phyloP scores from a whole-genome alignment of 2,888 invertebrate genomes.

The Cremastobaeus sp. region DNA sequence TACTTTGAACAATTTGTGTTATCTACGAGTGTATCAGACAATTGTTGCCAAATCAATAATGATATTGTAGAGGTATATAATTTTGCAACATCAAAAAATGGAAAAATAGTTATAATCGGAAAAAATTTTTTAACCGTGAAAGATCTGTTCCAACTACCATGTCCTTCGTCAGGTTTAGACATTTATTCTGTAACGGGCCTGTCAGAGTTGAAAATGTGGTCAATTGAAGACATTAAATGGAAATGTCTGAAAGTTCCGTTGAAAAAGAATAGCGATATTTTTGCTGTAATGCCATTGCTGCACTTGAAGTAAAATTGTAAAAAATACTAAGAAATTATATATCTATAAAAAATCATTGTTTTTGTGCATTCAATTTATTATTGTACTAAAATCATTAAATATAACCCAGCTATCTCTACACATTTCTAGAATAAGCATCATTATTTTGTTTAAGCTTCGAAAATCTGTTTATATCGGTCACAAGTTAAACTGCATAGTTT shows the following conservation, averaged over 20 bases:
- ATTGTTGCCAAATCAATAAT: constrained; percentile 2
- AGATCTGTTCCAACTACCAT: constrained; percentile 5
- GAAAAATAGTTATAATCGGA: not conserved
- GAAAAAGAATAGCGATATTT: not conserved
- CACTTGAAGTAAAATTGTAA: not conserved
- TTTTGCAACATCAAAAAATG: constrained; percentile 10
- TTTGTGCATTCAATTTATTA: no score
- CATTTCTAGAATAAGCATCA: no score
- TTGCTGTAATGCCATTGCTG: constrained; percentile 3
- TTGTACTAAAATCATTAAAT: no score
- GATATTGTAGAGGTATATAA: constrained; percentile 12
- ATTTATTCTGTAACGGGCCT: constrained; percentile 1
- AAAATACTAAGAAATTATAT: no score
- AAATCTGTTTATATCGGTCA: no score
- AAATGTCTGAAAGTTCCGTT: not conserved
- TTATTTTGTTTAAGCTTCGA: no score
- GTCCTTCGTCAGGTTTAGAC: constrained; percentile 7
- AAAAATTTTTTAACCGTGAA: not conserved
- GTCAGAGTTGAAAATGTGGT: not conserved
- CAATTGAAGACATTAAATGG: not conserved
- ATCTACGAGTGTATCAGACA: not conserved
- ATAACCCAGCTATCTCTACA: no score
- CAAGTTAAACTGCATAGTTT: no score
- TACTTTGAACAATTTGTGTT: not conserved
- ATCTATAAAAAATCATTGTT: no score